A percentile compares a stretch with the other conserved stretches of the same genome.
Evolutionary conservation across 2,888 invertebrate genomes (phyloP).

Genomic region (Microdon myrmicae): DNA sequence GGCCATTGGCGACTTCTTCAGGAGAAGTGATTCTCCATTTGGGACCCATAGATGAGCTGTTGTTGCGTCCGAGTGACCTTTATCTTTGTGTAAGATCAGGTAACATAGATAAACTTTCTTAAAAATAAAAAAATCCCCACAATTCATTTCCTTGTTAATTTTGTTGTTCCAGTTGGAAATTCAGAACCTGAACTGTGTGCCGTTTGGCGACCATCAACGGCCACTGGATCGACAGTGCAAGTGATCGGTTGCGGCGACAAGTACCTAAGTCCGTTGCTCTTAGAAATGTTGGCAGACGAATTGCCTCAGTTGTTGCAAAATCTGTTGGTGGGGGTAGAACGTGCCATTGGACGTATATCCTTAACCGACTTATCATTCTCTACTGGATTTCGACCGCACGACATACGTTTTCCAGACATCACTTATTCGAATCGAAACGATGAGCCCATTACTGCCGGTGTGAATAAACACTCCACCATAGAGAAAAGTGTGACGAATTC

Average conservation of each 20-base stretch:
- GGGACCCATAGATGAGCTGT: conserved; percentile 72
- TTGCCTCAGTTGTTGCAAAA: conserved; percentile 74
- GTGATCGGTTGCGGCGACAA: conserved; percentile 61
- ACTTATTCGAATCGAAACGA: conserved; percentile 24
- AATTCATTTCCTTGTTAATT: not conserved
- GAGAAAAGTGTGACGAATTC: conserved; percentile 64
- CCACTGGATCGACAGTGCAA: conserved; percentile 56
- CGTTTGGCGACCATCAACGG: conserved; percentile 61
- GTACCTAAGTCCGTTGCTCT: conserved; percentile 62
- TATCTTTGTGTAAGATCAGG: conserved; percentile 72
- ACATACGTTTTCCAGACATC: conserved; percentile 55
- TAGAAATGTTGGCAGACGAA: conserved; percentile 68
- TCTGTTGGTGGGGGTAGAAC: conserved; percentile 75
- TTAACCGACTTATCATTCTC: conserved; percentile 75
- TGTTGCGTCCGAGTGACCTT: conserved; percentile 73
- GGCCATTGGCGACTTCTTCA: conserved; percentile 74
- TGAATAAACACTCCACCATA: conserved; percentile 38
- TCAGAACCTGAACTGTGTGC: conserved; percentile 59
- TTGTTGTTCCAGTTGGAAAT: conserved; percentile 54
- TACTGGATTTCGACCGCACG: conserved; percentile 68
- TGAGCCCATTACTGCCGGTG: conserved; percentile 19
- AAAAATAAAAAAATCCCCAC: conserved; percentile 35
- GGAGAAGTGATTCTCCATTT: conserved; percentile 74
- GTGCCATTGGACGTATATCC: conserved; percentile 75
- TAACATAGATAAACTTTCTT: conserved; percentile 25